Percentiles rank a stretch among this genome's conserved stretches.
phyloP scores from a whole-genome alignment of 2,888 invertebrate genomes.

The Heteropelma amictum region DNA sequence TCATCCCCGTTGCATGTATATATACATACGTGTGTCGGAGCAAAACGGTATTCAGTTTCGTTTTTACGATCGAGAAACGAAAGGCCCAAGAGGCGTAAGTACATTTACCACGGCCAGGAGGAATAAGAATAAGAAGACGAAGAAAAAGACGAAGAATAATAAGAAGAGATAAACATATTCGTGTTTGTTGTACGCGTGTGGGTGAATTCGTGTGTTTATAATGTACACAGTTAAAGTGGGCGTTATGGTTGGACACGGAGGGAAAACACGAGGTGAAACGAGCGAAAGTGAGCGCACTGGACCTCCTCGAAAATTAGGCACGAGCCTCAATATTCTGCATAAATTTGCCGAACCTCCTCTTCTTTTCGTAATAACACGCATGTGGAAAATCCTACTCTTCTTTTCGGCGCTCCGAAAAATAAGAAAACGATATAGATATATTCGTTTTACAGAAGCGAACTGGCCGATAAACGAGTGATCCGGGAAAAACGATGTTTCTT shows the following conservation, averaged over 20 bases:
- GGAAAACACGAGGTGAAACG: neutral
- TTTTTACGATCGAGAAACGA: constrained; percentile 73
- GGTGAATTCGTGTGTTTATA: neutral
- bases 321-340: neutral
- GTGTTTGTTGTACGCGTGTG: constrained; percentile 8
- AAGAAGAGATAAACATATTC: constrained; percentile 15
- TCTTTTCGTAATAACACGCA: no score
- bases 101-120: constrained; percentile 53
- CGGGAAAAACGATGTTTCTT: no score
- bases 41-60: constrained; percentile 65
- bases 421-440: no score
- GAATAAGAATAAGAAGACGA: constrained; percentile 2
- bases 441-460: no score
- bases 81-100: constrained; percentile 64
- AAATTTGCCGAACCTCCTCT: neutral
- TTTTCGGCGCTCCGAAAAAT: no score
- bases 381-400: no score
- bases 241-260: neutral
- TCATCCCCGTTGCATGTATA: constrained; percentile 20
- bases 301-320: constrained; percentile 14
- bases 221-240: constrained; percentile 7
- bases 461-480: no score
- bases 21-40: constrained; percentile 34
- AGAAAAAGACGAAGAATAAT: constrained; percentile 13
- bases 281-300: neutral